phyloP scores from a whole-genome alignment of 2,797 vertebrate genomes.

The Sternotherus odoratus region DNA sequence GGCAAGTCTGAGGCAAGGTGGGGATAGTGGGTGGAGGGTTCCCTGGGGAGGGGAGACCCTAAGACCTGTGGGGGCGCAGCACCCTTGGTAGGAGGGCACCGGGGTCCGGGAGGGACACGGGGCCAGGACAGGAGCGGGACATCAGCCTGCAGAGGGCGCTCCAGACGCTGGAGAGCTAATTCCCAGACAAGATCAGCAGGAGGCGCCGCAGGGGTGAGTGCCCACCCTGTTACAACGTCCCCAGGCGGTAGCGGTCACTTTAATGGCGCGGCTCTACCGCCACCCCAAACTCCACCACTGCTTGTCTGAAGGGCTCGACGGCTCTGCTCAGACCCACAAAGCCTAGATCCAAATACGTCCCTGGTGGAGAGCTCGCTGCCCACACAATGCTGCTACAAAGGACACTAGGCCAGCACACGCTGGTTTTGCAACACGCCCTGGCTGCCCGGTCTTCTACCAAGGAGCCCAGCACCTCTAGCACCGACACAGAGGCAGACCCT shows the following conservation, averaged over 20 bases:
- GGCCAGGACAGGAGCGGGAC: too few relatives aligned
- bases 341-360: fast-evolving
- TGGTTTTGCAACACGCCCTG: fast-evolving
- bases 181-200: too few relatives aligned
- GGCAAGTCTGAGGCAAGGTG: too few relatives aligned
- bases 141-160: too few relatives aligned
- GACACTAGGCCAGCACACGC: not conserved
- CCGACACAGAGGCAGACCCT: not conserved
- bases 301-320: not conserved
- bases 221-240: too few relatives aligned
- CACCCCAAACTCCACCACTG: not conserved
- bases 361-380: not conserved
- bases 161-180: too few relatives aligned
- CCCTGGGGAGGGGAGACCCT: too few relatives aligned
- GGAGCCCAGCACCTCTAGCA: not conserved
- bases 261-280: not conserved
- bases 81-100: too few relatives aligned
- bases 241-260: not conserved
- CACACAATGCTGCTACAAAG: fast-evolving
- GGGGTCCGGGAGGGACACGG: too few relatives aligned
- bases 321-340: not conserved
- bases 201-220: too few relatives aligned
- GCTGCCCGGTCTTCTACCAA: not conserved
- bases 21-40: too few relatives aligned
- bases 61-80: too few relatives aligned